Evolutionary conservation across 1,140 invertebrate genomes (phyloP), one percentile per base, ranked within the genome.

Genomic region (Portunus trituberculatus): DNA sequence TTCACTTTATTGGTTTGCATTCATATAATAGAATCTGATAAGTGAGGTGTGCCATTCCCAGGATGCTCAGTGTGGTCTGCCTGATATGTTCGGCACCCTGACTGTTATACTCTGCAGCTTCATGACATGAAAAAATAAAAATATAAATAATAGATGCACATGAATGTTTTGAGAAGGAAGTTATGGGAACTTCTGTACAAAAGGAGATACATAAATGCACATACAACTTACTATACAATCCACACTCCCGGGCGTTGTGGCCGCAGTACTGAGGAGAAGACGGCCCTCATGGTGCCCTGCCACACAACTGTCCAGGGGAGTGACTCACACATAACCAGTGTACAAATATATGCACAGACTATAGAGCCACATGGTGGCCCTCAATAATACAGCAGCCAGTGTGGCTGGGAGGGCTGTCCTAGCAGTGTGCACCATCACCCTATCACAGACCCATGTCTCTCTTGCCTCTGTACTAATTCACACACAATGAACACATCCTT

Each of bases 341-440:
- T n/a, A 48, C 88, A 90, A 46, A 90, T 90, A 46, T 90, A 39
- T 90, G 32, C 45, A 90, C 67, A 76, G 25, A 76, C 25, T n/a
- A n/a, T 25, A 76, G 20, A 25, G 48, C 88, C 88, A 90, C 88
- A 90, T 46, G 48, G 86, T 39, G 88, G 45, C 20, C 45, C n/a
- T 46, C 31, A 12, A 48, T 90, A 46, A 90, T 32, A 39, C 48
- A 90, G 88, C 88, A 90, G 39, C 45, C 88, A n/a, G n/a, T 89
- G 88, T 89, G 88, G 88, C 88, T 46, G 88, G 88, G 88, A 89
- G n/a, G 31, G 88, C 88, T 31, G 88, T 89, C 88, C 28, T 45
- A 89, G 67, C 67, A 76, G 67, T 89, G 45, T 89, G 39, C 32
- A 89, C 45, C n/a, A n/a, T 28, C 39, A 46, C 88, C 28, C 31